Percentiles rank a stretch among this genome's conserved stretches.
phyloP scores from a whole-genome alignment of 2,113 vertebrate genomes.

The Pimephales promelas region DNA sequence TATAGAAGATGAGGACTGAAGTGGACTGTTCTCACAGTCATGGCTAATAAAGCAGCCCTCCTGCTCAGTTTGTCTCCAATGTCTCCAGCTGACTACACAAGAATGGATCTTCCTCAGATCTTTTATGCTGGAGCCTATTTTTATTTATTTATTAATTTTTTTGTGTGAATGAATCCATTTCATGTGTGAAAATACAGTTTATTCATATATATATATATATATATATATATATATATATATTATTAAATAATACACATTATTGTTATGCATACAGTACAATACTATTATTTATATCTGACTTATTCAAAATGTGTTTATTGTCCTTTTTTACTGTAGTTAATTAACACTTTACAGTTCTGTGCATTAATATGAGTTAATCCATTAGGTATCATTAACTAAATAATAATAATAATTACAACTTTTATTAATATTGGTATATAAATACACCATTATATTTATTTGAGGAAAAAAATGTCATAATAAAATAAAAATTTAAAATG shows the following conservation, averaged over 20 bases:
- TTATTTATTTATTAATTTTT: not conserved
- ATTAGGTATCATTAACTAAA: not conserved
- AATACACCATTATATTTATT: not conserved
- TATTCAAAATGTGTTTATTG: not conserved
- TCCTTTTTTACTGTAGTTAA: not conserved
- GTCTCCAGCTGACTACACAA: not conserved
- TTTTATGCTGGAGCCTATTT: not conserved
- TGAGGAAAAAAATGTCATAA: not conserved
- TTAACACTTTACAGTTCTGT: not conserved
- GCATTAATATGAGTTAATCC: not conserved
- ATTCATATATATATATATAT: not conserved
- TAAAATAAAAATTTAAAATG: not conserved
- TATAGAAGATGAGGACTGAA: conserved; percentile 11
- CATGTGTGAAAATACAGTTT: not conserved
- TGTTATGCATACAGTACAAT: not conserved
- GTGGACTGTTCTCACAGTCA: conserved; percentile 2
- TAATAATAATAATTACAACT: no score
- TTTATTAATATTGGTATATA: not conserved
- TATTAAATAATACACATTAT: not conserved
- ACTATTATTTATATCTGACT: not conserved
- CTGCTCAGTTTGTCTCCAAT: conserved; percentile 74
- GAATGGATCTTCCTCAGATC: not conserved
- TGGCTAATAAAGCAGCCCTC: conserved; percentile 55
- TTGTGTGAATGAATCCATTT: not conserved
- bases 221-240: no score